phyloP scores from a whole-genome alignment of 2,113 vertebrate species.

The Rhabdornis inornatus region DNA sequence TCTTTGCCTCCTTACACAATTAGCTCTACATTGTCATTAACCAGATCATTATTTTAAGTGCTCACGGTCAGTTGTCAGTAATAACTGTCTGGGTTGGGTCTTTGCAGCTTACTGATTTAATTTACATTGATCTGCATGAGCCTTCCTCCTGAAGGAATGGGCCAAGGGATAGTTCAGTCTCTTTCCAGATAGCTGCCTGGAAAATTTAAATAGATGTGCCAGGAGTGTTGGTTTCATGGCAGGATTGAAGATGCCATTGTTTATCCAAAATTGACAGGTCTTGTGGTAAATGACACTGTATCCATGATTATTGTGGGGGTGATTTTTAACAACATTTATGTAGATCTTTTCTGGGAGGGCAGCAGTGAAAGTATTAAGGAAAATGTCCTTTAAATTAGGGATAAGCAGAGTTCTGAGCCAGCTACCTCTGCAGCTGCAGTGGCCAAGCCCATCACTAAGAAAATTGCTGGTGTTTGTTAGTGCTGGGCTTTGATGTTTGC shows the following conservation, averaged over 20 bases:
- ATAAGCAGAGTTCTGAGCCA: not conserved
- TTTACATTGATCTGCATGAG: not conserved
- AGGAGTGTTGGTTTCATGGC: not conserved
- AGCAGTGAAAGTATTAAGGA: not conserved
- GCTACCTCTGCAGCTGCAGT: not conserved
- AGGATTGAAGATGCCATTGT: not conserved
- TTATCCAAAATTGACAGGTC: not conserved
- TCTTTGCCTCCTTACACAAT: slow-evolving; percentile 4
- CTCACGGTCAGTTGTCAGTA: not conserved
- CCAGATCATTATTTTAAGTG: not conserved
- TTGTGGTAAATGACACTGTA: not conserved
- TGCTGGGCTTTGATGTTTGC: not conserved
- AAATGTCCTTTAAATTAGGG: not conserved
- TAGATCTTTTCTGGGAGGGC: not conserved
- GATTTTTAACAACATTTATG: not conserved
- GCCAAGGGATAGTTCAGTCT: not conserved
- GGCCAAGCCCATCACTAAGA: not conserved
- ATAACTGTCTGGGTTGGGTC: not conserved
- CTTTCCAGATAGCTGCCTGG: not conserved
- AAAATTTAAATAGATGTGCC: not conserved
- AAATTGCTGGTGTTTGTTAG: not conserved
- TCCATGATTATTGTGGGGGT: not conserved
- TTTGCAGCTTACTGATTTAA: not conserved
- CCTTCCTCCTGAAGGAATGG: not conserved
- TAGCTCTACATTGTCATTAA: slow-evolving; percentile 31